A percentile compares a stretch with the other conserved stretches of the same genome.
Evolutionary conservation across 2,888 invertebrate species (phyloP).

Genomic region (Sipunculus nudus): DNA sequence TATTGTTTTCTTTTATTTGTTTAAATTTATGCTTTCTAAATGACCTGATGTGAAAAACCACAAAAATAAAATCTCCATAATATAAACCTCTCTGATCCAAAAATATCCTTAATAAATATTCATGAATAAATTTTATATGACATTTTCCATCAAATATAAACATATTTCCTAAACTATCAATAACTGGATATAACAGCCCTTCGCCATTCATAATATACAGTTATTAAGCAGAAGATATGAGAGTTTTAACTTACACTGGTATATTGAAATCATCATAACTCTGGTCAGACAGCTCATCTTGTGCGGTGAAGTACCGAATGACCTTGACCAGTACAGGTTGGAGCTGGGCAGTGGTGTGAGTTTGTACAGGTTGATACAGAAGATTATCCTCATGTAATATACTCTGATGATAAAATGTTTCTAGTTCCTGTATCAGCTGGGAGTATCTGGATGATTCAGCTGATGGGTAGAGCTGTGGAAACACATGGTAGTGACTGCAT

Average conservation of each 20-base stretch:
- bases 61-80: no score
- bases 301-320: constrained; percentile 42
- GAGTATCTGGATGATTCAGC: constrained; percentile 37
- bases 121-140: no score
- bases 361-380: constrained; percentile 6
- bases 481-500: background rate
- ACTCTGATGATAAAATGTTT: constrained; percentile 9
- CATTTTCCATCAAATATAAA: no score
- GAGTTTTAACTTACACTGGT: constrained; percentile 25
- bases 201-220: background rate
- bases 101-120: no score
- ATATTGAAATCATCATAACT: constrained; percentile 41
- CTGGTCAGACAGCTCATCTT: constrained; percentile 27
- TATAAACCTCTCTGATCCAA: no score
- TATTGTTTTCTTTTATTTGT: no score
- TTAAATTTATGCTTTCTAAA: no score
- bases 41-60: no score
- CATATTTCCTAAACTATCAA: no score
- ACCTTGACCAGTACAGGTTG: constrained; percentile 45
- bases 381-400: background rate
- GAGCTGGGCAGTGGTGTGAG: constrained; percentile 41
- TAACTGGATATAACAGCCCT: no score
- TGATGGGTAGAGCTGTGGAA: constrained; percentile 44
- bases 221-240: background rate
- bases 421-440: constrained; percentile 36